These are phyloP conservation scores for Hemiscyllium ocellatum DNA, from an alignment of 2,113 vertebrate genomes.

Conservation along the genomic window DNA sequence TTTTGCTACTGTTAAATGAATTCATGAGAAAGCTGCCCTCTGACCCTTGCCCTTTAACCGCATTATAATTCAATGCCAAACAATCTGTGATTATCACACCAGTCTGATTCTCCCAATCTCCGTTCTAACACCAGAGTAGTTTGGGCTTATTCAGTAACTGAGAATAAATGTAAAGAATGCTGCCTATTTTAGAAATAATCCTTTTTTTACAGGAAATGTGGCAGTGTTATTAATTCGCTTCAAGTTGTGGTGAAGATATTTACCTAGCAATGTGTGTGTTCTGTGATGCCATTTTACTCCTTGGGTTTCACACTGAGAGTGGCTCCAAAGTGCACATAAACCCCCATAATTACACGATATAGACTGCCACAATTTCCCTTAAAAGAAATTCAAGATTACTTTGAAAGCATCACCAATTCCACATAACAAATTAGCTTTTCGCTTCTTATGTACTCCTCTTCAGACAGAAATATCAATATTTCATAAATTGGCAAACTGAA, in stretches of 20 bases:
- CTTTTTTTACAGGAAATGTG: neutral
- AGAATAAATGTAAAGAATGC: constrained; percentile 6
- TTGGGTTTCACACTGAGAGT: neutral
- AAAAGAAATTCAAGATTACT: constrained; percentile 21
- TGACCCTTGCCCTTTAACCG: constrained; percentile 1
- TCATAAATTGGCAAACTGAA: constrained; percentile 25
- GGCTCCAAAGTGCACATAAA: neutral
- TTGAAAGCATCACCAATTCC: neutral
- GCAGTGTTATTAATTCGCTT: neutral
- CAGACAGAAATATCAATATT: constrained; percentile 24
- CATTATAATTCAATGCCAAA: constrained; percentile 26
- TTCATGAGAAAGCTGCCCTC: constrained; percentile 34
- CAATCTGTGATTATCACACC: constrained; percentile 29
- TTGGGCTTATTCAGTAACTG: neutral
- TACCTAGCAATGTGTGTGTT: neutral
- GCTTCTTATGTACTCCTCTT: neutral
- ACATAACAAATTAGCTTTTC: constrained; percentile 17
- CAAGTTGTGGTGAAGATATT: neutral
- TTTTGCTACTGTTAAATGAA: constrained; percentile 33
- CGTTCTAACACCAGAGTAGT: neutral
- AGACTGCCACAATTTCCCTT: constrained; percentile 10
- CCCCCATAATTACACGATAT: neutral
- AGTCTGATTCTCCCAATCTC: neutral
- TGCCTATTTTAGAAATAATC: neutral
- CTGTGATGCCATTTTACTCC: neutral